phyloP scores from a whole-genome alignment of 2,113 vertebrate genomes.

The Gracilinanus agilis region DNA sequence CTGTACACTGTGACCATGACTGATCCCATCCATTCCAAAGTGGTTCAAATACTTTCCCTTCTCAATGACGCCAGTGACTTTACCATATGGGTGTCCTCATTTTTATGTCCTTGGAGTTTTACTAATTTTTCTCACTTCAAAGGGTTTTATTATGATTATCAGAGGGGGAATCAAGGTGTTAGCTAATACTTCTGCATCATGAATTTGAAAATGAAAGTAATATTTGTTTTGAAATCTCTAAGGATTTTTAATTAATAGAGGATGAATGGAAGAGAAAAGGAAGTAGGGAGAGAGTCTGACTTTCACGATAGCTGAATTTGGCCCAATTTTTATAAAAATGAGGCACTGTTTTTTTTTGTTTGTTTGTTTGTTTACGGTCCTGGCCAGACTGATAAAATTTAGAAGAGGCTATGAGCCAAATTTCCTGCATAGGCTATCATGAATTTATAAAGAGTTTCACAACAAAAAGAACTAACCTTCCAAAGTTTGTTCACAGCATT shows the following conservation, averaged over 20 bases:
- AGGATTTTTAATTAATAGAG: neutral
- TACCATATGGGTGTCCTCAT: neutral
- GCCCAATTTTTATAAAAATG: neutral
- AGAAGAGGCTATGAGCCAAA: neutral
- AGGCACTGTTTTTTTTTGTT: neutral
- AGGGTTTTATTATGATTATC: neutral
- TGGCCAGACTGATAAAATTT: neutral
- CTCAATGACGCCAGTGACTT: neutral
- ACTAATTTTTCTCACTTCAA: neutral
- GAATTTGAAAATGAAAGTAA: neutral
- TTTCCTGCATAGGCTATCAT: neutral
- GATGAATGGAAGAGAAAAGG: neutral
- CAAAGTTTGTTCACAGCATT: neutral
- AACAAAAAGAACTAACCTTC: neutral
- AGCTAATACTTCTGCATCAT: neutral
- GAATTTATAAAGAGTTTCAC: neutral
- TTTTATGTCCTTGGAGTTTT: neutral
- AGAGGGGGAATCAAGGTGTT: neutral
- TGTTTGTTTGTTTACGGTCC: no score
- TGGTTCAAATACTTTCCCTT: neutral
- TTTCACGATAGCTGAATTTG: neutral
- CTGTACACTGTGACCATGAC: neutral
- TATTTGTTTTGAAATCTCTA: neutral
- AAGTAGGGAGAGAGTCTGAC: no score
- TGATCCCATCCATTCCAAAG: neutral